phyloP scores from a whole-genome alignment of 2,113 vertebrate genomes.

The Macrotis lagotis region DNA sequence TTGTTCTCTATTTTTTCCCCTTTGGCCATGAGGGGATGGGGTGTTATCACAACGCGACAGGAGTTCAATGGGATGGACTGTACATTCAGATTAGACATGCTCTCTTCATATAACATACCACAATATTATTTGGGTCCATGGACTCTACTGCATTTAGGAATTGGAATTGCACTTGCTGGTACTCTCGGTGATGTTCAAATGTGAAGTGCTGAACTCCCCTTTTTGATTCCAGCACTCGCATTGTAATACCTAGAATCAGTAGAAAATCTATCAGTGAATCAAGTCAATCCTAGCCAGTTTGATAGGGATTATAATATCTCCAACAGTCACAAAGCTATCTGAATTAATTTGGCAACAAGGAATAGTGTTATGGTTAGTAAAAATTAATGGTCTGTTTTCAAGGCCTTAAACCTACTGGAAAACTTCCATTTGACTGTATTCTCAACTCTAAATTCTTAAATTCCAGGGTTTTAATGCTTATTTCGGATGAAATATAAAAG shows the following conservation, averaged over 20 bases:
- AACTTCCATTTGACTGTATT: background rate
- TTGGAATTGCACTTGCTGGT: conserved; percentile 97
- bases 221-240: conserved; percentile 91
- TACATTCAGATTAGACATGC: background rate
- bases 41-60: background rate
- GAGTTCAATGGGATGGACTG: background rate
- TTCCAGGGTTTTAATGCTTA: background rate
- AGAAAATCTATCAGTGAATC: accelerated
- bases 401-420: accelerated
- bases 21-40: background rate
- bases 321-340: background rate
- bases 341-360: background rate
- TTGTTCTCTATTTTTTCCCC: background rate
- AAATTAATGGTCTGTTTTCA: background rate
- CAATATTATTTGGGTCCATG: conserved; percentile 98
- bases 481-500: background rate
- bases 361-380: background rate
- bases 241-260: conserved; percentile 88
- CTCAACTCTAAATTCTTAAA: background rate
- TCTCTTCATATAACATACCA: conserved; percentile 85
- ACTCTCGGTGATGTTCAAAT: conserved; percentile 95
- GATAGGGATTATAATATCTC: background rate
- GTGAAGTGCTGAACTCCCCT: conserved; percentile 90
- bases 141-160: conserved; percentile 96
- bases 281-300: background rate